Evolutionary conservation across 2,888 invertebrate species (phyloP), one percentile per base, ranked within the genome.

Genomic region (Autographa gamma): DNA sequence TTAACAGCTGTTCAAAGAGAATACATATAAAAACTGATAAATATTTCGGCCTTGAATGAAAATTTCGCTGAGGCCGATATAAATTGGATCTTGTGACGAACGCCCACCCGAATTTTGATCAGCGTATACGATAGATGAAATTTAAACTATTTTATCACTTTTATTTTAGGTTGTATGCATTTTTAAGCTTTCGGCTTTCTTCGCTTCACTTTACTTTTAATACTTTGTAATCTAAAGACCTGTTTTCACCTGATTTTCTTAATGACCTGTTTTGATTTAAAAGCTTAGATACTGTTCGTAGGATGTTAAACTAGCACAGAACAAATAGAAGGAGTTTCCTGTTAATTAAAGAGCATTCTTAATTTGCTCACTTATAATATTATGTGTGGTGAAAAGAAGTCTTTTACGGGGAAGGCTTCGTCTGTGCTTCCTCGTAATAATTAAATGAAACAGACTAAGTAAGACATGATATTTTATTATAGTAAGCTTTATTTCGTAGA

Each of bases 1-100:
- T 74, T 68, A 62, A 73, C 82, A 81, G 70, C 73, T 83, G 84
- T 80, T 73, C 68, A 43, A 69, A 72, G 73, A 66, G 18, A 69
- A 76, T 77, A 48, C 31, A 58, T 66, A 70, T 69, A 69, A 58
- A 73, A 71, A 11, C 34, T 60, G 54, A 63, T 65, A 79, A 73
- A 70, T 69, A 65, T 63, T 69, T 66, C 11, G 38, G 38, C 82
- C 77, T 82, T 77, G 77, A 68, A 68, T 43, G 43, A 66, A 72
- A 73, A 71, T 76, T 73, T 81, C 48, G 48, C 18, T 70, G 66
- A 67, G 73, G 63, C 62, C 71, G 68, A 56, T 32, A 48, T 66
- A 9, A 48, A 19, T 25, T n/a, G 41, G 19, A 66, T 63, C 58
- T 80, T 66, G n/a, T 18, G 65, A 63, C 65, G 13, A 62, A 25